A percentile compares a stretch with the other conserved stretches of the same genome.
Evolutionary conservation across 1,140 invertebrate genomes (phyloP).

Genomic region (Cydia amplana): DNA sequence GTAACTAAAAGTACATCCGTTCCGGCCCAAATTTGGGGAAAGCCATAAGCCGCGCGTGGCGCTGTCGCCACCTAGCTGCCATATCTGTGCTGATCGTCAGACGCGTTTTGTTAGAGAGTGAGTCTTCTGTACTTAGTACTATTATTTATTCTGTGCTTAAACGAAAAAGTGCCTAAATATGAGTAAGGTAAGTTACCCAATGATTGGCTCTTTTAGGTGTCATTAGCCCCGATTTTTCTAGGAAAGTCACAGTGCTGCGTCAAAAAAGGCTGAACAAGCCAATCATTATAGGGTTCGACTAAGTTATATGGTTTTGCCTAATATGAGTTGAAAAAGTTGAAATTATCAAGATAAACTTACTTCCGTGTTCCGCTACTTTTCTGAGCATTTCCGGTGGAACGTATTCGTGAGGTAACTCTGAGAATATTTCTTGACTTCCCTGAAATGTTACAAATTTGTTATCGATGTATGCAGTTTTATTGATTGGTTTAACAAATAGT

Average conservation of each 20-base stretch:
- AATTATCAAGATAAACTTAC: constrained; percentile 80
- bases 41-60: no score
- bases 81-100: no score
- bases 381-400: constrained; percentile 96
- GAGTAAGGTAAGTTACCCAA: no score
- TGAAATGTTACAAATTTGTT: constrained; percentile 61
- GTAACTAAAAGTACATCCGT: no score
- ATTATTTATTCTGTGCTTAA: no score
- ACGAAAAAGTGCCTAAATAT: no score
- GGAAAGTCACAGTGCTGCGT: background rate
- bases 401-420: constrained; percentile 98
- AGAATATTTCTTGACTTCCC: constrained; percentile 98
- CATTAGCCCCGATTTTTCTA: background rate
- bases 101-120: no score
- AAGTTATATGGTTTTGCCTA: background rate
- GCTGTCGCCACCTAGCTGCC: no score
- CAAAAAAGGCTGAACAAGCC: background rate
- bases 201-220: background rate
- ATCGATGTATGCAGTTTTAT: background rate
- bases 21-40: no score
- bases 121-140: no score
- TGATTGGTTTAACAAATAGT: background rate
- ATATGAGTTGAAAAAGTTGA: background rate
- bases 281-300: background rate
- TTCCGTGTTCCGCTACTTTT: constrained; percentile 97